Percentiles rank a stretch among this genome's conserved stretches.
Conservation (phyloP, 2,797 vertebrate species). For the Notamacropus eugenii region DNA sequence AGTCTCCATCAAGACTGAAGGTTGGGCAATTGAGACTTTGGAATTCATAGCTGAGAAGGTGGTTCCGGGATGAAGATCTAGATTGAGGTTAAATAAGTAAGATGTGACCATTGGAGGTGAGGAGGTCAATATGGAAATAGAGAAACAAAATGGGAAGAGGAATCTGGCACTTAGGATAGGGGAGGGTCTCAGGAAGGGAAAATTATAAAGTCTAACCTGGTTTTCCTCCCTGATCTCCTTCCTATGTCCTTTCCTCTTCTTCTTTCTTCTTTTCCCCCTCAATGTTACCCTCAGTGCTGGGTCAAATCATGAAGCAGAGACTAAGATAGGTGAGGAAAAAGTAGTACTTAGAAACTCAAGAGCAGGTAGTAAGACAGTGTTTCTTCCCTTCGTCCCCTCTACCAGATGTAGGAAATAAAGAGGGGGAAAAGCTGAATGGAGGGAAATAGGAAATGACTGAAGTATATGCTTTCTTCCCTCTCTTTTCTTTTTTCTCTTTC, state of each 20-base stretch:
- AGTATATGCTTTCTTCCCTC: not conserved
- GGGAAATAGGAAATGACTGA: not conserved
- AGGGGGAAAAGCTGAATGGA: not conserved
- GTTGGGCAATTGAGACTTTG: not conserved
- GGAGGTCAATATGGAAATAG: not conserved
- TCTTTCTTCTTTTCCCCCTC: not conserved
- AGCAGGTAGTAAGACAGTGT: not conserved
- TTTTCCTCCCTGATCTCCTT: not conserved
- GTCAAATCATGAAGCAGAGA: not conserved
- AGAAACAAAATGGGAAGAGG: not conserved
- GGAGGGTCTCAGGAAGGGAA: not conserved
- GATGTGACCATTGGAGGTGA: not conserved
- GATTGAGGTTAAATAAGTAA: not conserved
- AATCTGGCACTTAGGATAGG: not conserved
- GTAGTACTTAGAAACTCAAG: not conserved
- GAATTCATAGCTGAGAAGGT: not conserved
- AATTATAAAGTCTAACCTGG: not conserved
- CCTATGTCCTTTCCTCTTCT: not conserved
- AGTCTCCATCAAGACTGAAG: not conserved
- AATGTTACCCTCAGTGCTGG: not conserved
- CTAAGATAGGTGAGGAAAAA: not conserved
- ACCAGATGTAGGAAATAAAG: not conserved
- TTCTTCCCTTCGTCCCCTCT: not conserved
- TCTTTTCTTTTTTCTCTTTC: not conserved
- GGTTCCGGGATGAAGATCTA: not conserved